Conservation (phyloP, 1,140 invertebrate genomes). For the Trachymyrmex cornetzi region DNA sequence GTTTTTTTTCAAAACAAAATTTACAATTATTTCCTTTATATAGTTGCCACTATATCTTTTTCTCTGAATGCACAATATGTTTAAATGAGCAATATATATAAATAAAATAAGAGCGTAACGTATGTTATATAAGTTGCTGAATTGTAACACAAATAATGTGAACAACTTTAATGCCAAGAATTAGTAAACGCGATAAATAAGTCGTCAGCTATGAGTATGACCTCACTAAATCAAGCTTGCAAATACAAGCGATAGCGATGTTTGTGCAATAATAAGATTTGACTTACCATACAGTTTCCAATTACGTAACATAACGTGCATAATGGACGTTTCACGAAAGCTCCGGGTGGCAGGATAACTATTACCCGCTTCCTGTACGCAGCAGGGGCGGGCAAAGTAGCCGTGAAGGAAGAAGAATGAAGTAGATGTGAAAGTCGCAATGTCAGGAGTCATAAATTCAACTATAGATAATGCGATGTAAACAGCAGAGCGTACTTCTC, state of each 20-base stretch:
- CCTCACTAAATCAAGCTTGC: not conserved
- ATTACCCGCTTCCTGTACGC: not conserved
- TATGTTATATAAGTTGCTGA: not conserved
- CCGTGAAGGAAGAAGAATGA: conserved; percentile 5
- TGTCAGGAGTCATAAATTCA: conserved; percentile 48
- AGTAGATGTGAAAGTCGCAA: conserved; percentile 8
- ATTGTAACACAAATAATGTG: not conserved
- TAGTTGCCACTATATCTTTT: too few relatives aligned
- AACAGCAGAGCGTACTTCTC: conserved; percentile 30
- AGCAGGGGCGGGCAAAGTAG: not conserved
- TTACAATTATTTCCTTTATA: too few relatives aligned
- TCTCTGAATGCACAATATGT: too few relatives aligned
- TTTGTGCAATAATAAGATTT: conserved; percentile 8
- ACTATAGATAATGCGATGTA: conserved; percentile 42
- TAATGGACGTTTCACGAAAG: conserved; percentile 26
- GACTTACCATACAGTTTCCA: conserved; percentile 18
- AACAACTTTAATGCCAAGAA: not conserved
- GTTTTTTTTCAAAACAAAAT: too few relatives aligned
- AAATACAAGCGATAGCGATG: not conserved
- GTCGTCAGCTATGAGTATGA: not conserved
- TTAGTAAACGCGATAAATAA: conserved; percentile 21
- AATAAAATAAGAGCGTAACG: not conserved
- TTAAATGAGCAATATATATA: not conserved
- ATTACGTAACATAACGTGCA: conserved; percentile 22
- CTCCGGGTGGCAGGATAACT: conserved; percentile 8